Evolutionary conservation across 2,113 vertebrate genomes (phyloP), one percentile per base, ranked within the genome.

Genomic region (Loxodonta africana): DNA sequence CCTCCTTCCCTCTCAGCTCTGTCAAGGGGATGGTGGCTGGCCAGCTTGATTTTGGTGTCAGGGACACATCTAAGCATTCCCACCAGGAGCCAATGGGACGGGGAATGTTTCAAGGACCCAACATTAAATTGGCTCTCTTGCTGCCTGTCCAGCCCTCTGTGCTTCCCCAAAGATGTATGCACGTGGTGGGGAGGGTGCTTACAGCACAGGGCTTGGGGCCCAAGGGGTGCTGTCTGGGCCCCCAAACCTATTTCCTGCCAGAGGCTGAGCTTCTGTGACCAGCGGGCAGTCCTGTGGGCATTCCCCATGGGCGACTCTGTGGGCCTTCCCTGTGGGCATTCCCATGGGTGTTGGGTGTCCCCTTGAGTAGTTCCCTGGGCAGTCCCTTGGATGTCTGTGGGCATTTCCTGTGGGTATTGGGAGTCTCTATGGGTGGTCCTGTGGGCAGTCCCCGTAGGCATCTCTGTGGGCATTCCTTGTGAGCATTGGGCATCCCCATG

Each of bases 241-340:
- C 2, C 77, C 6, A 5, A 33, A 37, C 53, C 15, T 57, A 20
- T 8, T 10, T 73, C 33, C 5, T 4, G 2, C 15, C 77, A 37
- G 0, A 0, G 0, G 8, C 12, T 25, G 2, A 11, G 25, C 80
- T 25, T 41, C 53, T 0, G 0, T 2, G 0, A 41, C n/a, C 82
- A 0, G 21, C 26, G 33, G 6, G 2, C 6, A 20, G 25, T 74
- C 92, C 44, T 0, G 0, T 0, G 69, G 51, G 10, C 0, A 1
- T 51, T 15, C 15, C 25, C 81, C 15, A 5, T 1, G 8, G 33
- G 33, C 23, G 18, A 14, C 37, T 30, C 12, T 17, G 15, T 30
- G 37, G 15, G 3, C 46, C 14, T 12, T 5, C 62, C 81, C 18
- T 12, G 20, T 51, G 81, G 81, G 9, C 4, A 53, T 9, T 37